A percentile compares a stretch with the other conserved stretches of the same genome.
phyloP scores from a whole-genome alignment of 2,113 vertebrate species.

The Gymnorhina tibicen region DNA sequence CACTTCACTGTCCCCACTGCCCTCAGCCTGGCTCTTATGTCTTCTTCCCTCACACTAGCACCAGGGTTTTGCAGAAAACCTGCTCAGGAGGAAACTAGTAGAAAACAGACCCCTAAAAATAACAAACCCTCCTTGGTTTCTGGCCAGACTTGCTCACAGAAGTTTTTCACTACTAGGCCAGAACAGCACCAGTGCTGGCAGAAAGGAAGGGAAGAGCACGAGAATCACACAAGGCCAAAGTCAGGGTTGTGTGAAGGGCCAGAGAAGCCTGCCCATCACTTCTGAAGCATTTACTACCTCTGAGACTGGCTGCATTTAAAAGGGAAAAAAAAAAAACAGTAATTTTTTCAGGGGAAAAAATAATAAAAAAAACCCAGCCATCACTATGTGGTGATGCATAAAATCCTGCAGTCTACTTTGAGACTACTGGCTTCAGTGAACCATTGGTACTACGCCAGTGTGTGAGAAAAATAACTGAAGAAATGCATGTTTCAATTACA shows the following conservation, averaged over 20 bases:
- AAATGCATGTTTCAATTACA: background rate
- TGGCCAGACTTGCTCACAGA: background rate
- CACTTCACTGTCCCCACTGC: background rate
- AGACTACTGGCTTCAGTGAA: background rate
- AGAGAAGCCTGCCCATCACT: background rate
- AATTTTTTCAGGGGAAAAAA: background rate
- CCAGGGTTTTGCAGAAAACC: background rate
- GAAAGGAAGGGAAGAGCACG: background rate
- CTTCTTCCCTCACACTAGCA: background rate
- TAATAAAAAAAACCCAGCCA: fast-evolving
- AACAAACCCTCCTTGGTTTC: background rate
- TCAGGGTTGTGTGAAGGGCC: background rate
- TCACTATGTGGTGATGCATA: background rate
- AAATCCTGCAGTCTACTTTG: background rate
- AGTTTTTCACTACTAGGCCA: background rate
- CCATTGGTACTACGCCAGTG: background rate
- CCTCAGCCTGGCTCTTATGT: fast-evolving
- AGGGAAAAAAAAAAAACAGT: fast-evolving
- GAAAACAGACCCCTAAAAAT: background rate
- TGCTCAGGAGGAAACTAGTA: background rate
- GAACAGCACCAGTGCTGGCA: background rate
- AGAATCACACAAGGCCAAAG: background rate
- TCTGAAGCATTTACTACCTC: background rate
- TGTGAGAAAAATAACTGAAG: background rate
- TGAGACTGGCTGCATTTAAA: background rate